A percentile compares a stretch with the other conserved stretches of the same genome.
phyloP scores from a whole-genome alignment of 2,888 invertebrate genomes.

The Cataglyphis albicans region DNA sequence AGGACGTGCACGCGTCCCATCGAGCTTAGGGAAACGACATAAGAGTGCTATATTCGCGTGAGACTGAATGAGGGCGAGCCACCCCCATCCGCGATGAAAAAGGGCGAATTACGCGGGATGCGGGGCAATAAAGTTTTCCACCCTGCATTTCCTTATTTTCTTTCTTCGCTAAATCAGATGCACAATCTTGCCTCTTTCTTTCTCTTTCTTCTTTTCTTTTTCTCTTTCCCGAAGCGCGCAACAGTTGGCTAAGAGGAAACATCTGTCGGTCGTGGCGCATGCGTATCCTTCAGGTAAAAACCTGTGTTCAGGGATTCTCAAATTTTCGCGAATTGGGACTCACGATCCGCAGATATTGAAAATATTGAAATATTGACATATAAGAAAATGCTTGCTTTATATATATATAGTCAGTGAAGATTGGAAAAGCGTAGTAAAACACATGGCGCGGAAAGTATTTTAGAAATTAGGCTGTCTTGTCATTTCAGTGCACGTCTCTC shows the following conservation, averaged over 20 bases:
- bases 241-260: constrained; percentile 85
- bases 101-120: constrained; percentile 47
- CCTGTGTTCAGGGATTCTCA: constrained; percentile 82
- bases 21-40: constrained; percentile 57
- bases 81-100: constrained; percentile 50
- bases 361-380: background rate
- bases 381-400: background rate
- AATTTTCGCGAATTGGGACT: constrained; percentile 62
- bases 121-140: constrained; percentile 62
- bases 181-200: constrained; percentile 70
- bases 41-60: constrained; percentile 47
- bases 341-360: background rate
- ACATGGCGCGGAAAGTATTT: constrained; percentile 16
- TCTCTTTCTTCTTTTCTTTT: constrained; percentile 67
- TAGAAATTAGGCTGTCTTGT: constrained; percentile 38
- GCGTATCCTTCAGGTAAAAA: constrained; percentile 80
- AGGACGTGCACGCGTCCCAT: constrained; percentile 55
- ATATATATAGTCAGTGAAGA: background rate
- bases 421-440: background rate
- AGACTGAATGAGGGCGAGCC: constrained; percentile 45
- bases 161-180: constrained; percentile 81
- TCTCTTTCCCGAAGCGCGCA: constrained; percentile 73
- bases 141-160: constrained; percentile 62
- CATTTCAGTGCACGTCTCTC: background rate
- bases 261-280: constrained; percentile 83